Evolutionary conservation across 2,113 vertebrate species (phyloP).

Genomic region (Neotragus pygmaeus): DNA sequence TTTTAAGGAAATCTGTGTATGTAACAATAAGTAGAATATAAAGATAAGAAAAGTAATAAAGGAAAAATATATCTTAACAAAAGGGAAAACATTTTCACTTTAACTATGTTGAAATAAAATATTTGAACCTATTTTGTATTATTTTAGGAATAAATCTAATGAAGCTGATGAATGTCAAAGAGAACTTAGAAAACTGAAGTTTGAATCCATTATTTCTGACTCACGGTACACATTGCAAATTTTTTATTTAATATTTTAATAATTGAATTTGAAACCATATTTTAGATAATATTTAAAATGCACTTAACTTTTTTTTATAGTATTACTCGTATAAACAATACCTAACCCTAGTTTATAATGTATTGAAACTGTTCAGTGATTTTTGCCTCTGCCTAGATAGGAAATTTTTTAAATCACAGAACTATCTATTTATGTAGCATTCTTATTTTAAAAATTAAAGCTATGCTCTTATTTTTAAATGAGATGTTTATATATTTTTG

Average conservation of each 20-base stretch:
- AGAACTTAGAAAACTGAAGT: slow-evolving; percentile 81
- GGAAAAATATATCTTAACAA: background rate
- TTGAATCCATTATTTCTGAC: slow-evolving; percentile 78
- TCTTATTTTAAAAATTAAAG: background rate
- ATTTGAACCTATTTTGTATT: slow-evolving; percentile 40
- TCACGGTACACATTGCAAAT: slow-evolving; percentile 80
- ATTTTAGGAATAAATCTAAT: slow-evolving; percentile 83
- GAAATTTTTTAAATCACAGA: background rate
- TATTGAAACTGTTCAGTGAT: background rate
- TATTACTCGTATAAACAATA: background rate
- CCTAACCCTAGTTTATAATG: background rate
- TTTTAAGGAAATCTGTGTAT: background rate
- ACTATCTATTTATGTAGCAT: background rate
- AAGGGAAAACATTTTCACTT: background rate
- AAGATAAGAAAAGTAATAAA: slow-evolving; percentile 2
- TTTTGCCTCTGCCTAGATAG: background rate
- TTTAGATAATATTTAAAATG: background rate
- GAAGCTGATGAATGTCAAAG: slow-evolving; percentile 81
- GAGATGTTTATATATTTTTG: background rate
- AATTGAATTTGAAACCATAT: slow-evolving; percentile 10
- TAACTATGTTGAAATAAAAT: background rate
- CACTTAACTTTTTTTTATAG: background rate
- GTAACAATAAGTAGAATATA: background rate
- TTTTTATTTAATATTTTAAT: background rate
- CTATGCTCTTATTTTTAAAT: slow-evolving; percentile 14